Base-by-base conservation (phyloP, 1,140 invertebrate species). In the Aricia agestis region DNA sequence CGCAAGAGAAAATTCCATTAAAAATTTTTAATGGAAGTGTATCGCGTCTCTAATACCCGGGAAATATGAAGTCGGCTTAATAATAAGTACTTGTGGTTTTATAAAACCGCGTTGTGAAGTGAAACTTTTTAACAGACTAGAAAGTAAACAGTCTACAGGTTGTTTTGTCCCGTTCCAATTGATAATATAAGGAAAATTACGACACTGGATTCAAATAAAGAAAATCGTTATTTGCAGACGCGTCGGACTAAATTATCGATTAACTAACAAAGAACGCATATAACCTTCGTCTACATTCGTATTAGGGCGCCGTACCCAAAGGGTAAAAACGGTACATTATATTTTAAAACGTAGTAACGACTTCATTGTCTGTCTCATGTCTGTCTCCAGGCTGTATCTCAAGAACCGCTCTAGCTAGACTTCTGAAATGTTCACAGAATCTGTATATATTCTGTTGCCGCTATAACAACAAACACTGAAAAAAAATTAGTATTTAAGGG, bases 121-220 rank as follows among this genome's bases (percentile, higher is more conserved):
- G 59, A 63, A 63, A 63, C 59, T 63, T 63, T 63, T 63, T 63
- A 63, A 19, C 25, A 63, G 59, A 18, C 59, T 6, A 18, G 59
- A 63, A 63, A 63, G 59, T 18, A 63, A 63, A 17, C 6, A 63
- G 9, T 10, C 59, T 19, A 52, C 59, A 25, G 59, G 59, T 63
- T 19, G 19, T 19, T 17, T 63, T 63, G 19, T 63, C 18, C 59
- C 58, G 58, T 59, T 59, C n/a, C 10, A 9, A 17, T 7, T 18
- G 58, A 59, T 18, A 19, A 63, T 2, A 25, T 63, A 63, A 63
- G 9, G 59, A 11, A 63, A 19, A 63, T 19, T 63, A 11, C 17
- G 45, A 13, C 13, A 36, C 36, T 7, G 36, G 6, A 36, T 52
- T 52, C 9, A 52, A 42, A 42, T 42, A 42, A 13, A 52, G 10